Base-by-base conservation (phyloP, 2,797 vertebrate species). In the Eupleurogrammus muticus region DNA sequence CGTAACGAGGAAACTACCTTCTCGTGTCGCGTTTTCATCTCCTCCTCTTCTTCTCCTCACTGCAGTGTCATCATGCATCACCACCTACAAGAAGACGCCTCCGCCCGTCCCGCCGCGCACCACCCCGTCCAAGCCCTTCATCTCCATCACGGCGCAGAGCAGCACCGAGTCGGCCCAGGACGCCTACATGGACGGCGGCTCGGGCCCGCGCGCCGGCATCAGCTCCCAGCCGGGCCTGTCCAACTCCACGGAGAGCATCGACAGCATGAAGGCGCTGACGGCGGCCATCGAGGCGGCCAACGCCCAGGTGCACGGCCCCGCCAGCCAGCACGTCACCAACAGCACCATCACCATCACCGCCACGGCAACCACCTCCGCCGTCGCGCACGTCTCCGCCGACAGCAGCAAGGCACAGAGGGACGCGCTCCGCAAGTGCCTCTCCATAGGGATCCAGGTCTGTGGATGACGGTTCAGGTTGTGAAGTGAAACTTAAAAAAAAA, bases 61-160 rank as follows among this genome's bases (percentile, higher is more conserved):
- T 61, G 42, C 89, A 99, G 98, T 99, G 92, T 99, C 98, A 77
- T 99, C 98, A 93, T 99, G 97, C 92, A 99, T 99, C 90, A 99
- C 98, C 78, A 99, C 98, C 72, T 99, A 99, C 92, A 99, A 99
- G 95, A 99, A 99, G 94, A 99, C 96, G 4, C 98, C 98, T 0
- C 98, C 98, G 47, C 98, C 98, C 0, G 97, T 99, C 77, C 98
- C 98, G 48, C 98, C 98, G 5, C 96, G 98, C 23, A 92, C 88
- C 92, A 98, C 97, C 65, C 97, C 98, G 75, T 97, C 97, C 91
- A 99, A 99, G 89, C 98, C 98, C 1, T 99, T 99, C 92, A 99
- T 99, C 87, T 99, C 98, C 90, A 99, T 99, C 94, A 99, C 98
- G n/a, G 97, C 98, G 47, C 98, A 99, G 92, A 99, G 98, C 95